A percentile compares a stretch with the other conserved stretches of the same genome.
These are phyloP conservation scores for Telmatochromis brachygnathus DNA, from an alignment of 2,113 vertebrate genomes.

Conservation along the genomic window DNA sequence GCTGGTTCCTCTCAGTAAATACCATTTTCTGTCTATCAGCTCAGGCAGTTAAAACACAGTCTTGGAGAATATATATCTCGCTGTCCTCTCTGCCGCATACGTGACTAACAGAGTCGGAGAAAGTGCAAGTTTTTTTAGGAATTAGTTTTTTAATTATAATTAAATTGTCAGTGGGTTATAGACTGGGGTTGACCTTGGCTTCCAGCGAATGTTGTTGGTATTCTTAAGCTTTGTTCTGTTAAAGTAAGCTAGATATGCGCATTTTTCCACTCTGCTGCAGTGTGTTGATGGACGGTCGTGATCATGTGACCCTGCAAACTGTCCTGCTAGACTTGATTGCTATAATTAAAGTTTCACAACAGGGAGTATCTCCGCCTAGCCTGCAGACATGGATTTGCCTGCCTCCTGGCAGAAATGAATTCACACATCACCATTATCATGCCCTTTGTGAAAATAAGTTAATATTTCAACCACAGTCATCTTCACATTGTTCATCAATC, in stretches of 20 bases:
- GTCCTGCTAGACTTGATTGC: neutral
- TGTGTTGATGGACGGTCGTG: neutral
- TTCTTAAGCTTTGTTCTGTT: neutral
- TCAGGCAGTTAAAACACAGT: neutral
- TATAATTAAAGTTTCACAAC: neutral
- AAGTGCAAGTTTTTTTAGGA: neutral
- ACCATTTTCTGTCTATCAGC: neutral
- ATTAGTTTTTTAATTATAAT: neutral
- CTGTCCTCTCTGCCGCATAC: neutral
- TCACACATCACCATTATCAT: neutral
- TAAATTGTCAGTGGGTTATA: neutral
- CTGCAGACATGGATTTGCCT: neutral
- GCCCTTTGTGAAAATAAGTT: neutral
- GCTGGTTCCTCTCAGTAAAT: neutral
- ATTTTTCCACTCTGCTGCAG: neutral
- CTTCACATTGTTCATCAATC: neutral
- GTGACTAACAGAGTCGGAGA: neutral
- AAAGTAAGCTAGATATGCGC: neutral
- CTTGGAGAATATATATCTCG: neutral
- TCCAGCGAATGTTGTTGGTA: neutral
- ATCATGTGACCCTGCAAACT: neutral
- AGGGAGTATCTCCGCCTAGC: neutral
- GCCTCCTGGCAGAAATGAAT: neutral
- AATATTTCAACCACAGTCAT: neutral
- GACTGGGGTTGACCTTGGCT: neutral